Base-by-base conservation (phyloP, 1,140 invertebrate species). In the Neodiprion fabricii region DNA sequence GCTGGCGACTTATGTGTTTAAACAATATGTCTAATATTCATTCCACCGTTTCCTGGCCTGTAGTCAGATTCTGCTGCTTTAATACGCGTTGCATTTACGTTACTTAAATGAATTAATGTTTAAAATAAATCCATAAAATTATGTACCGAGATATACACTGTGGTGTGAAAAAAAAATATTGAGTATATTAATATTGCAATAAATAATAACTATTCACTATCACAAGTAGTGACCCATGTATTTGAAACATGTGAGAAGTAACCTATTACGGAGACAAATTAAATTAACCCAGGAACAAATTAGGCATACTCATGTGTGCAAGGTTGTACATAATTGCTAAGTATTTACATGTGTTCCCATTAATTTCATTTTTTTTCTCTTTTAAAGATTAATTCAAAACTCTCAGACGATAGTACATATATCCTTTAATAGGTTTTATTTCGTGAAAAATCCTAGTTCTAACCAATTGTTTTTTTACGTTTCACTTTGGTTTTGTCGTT, bases 1-100 rank as follows among this genome's bases (percentile, higher is more conserved):
- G 84, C 81, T 83, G 83, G 82, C 84, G 85, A 86, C 85, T 82
- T 81, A 82, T 83, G 76, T 82, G 82, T 83, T 85, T 80, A 83
- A 40, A 81, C 75, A 79, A 80, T 81, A 75, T 75, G 80, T 75
- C 79, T 72, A 84, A 78, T 77, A 74, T 86, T 85, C 83, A 86
- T 86, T 87, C 81, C 84, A 83, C 77, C 78, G 76, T 70, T 81
- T 79, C 72, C 28, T 49, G 75, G 61, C 70, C 68, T 75, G 75
- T 76, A 78, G 74, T 68, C 72, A 78, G 70, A 76, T 76, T 78
- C 74, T 79, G 77, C 81, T 68, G 78, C 67, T 71, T 53, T 74
- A 61, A 14, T 61, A 77, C 17, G 76, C 79, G 65, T 77, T 82
- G 79, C 82, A 83, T 82, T 80, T 81, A 82, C 48, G 65, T 77